These are phyloP conservation scores for Xiphorhynchus erythropygius DNA, from an alignment of 2,797 vertebrate species.

Conservation along the genomic window DNA sequence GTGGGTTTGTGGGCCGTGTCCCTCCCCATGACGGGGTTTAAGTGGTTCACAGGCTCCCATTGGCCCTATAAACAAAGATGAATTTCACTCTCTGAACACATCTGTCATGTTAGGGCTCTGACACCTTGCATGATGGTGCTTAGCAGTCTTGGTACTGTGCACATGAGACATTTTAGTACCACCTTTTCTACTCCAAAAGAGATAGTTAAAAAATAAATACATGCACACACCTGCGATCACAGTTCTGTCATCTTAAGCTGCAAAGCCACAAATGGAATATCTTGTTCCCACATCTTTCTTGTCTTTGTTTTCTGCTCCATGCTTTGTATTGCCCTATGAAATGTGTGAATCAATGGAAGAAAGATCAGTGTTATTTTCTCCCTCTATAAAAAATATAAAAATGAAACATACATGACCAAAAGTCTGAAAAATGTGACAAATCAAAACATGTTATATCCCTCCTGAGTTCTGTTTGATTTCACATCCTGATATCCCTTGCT, in stretches of 20 bases:
- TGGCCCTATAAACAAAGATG: slow-evolving; percentile 13
- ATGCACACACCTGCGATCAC: background rate
- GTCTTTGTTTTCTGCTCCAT: background rate
- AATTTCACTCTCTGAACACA: slow-evolving; percentile 27
- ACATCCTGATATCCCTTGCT: background rate
- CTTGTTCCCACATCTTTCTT: background rate
- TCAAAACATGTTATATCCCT: background rate
- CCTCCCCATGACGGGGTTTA: background rate
- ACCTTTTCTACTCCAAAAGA: background rate
- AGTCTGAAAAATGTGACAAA: background rate
- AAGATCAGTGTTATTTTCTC: background rate
- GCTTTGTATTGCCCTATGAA: background rate
- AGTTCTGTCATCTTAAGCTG: background rate
- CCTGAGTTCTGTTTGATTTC: background rate
- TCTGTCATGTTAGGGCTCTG: slow-evolving; percentile 14
- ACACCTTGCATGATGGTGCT: background rate
- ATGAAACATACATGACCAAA: background rate
- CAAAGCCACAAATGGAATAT: background rate
- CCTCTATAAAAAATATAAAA: background rate
- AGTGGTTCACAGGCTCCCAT: background rate
- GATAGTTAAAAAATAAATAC: background rate
- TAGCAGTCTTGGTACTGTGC: background rate
- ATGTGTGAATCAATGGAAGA: background rate
- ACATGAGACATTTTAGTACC: background rate
- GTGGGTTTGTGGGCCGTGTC: background rate